Evolutionary conservation across 2,113 vertebrate species (phyloP), one percentile per base, ranked within the genome.

Genomic region (Plecturocebus donacophilus): DNA sequence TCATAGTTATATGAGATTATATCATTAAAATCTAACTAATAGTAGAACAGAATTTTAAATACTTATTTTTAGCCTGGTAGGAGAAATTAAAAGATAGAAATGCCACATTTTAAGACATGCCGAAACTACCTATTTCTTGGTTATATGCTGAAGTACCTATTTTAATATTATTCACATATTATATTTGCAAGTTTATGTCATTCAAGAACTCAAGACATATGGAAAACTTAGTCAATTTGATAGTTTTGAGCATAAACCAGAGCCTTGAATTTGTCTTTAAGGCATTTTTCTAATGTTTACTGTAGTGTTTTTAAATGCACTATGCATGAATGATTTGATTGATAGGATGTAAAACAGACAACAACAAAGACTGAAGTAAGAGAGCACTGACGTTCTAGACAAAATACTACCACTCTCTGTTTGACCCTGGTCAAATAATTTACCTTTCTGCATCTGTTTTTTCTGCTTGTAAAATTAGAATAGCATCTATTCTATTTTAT

Each of bases 131-230:
- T 90, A 25, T 91, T 73, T 91, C 38, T 71, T 92, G 45, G 52
- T 76, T 16, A 35, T 84, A 30, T 93, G 19, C 47, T 95, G 38
- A 91, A 91, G 21, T 61, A n/a, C 68, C n/a, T 90, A 23, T 87
- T 96, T 94, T 96, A 91, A 35, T 92, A 27, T 86, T 88, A 21
- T 94, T 68, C 14, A 79, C 14, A 66, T 81, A 76, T 30, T 58
- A 5, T 23, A 71, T 92, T 80, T 88, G 70, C 92, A 97, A 73
- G 38, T 47, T 61, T 81, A 17, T 87, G 42, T 80, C 38, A 77
- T 76, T 97, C 20, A 92, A 35, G 23, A 23, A 77, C 49, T 96
- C 12, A 83, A 66, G 35, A 82, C 5, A 75, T 82, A 40, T 56
- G 25, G 71, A 95, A 88, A 95, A 75, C 17, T 27, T 58, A 35